phyloP scores from a whole-genome alignment of 2,888 invertebrate species.

The Epirrhoe tristata region DNA sequence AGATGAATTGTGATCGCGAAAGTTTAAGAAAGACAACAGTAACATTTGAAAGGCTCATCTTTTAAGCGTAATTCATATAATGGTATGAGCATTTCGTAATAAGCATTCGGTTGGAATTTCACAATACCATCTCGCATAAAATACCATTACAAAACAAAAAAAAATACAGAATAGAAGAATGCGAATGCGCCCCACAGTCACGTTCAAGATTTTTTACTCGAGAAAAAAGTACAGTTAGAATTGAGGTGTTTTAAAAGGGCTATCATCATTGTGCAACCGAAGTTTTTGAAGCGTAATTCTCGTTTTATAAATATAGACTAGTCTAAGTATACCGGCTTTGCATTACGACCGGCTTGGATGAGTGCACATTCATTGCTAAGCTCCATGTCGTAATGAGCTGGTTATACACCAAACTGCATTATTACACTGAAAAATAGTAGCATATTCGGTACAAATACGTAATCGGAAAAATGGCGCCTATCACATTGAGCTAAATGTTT shows the following conservation, averaged over 20 bases:
- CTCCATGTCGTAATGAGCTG: slow-evolving; percentile 19
- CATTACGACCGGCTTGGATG: slow-evolving; percentile 19
- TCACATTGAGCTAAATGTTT: neutral
- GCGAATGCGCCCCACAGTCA: slow-evolving; percentile 49
- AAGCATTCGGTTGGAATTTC: slow-evolving; percentile 18
- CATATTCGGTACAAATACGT: slow-evolving; percentile 3
- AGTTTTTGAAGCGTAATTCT: slow-evolving; percentile 62
- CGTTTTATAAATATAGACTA: slow-evolving; percentile 53
- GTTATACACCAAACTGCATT: slow-evolving; percentile 8
- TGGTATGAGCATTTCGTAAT: slow-evolving; percentile 29
- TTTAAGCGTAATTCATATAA: slow-evolving; percentile 24
- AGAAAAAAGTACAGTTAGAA: slow-evolving; percentile 51
- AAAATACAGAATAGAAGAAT: slow-evolving; percentile 44
- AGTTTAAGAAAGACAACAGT: no score
- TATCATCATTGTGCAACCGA: slow-evolving; percentile 58
- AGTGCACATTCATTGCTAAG: slow-evolving; percentile 26
- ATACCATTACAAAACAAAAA: slow-evolving; percentile 46
- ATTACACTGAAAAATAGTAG: slow-evolving; percentile 6
- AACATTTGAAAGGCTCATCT: slow-evolving; percentile 10
- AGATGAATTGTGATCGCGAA: no score
- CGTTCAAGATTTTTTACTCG: slow-evolving; percentile 46
- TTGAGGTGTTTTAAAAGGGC: slow-evolving; percentile 49
- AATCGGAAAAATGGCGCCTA: neutral
- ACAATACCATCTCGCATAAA: slow-evolving; percentile 43
- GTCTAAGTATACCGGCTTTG: slow-evolving; percentile 21